Evolutionary conservation across 2,113 vertebrate species (phyloP), one percentile per base, ranked within the genome.

Genomic region (Protobothrops mucrosquamatus): DNA sequence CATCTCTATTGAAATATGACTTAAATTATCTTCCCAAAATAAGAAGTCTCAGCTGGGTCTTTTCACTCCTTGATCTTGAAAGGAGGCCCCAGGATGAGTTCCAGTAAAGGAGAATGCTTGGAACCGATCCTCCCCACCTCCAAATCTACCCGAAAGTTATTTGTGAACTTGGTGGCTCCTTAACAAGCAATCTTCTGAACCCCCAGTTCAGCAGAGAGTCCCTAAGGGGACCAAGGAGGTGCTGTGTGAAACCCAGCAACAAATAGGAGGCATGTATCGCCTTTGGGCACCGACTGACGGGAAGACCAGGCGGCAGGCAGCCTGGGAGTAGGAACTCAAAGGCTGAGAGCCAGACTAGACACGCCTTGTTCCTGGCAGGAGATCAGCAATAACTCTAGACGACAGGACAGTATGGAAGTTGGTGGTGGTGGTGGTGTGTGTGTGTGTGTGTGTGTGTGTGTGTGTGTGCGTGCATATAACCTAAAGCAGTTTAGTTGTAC

Each of bases 261-360:
- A 90, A 87, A 89, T 90, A 57, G 92, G 89, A 93, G 92, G 74
- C 88, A 93, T 29, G 92, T 61, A 90, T 93, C 5, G 64, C 92
- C 92, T 29, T 85, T 29, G 89, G 92, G 92, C 74, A 93, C 88
- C 89, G 74, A 93, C 92, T 93, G 92, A 57, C 81, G 92, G 92
- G 92, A 90, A 93, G 89, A 48, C 89, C 92, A 93, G 92, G 92
- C 92, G 92, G 92, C 92, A 93, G 92, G 92, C 92, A 93, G 92
- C 92, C 92, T 93, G 92, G 92, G 92, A 93, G 81, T 85, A 93
- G 74, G 88, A 90, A 90, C 92, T 93, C 89, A 90, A 87, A 93
- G 74, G 74, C 92, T 93, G 92, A 90, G 92, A 93, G 92, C 92
- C 92, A 93, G 92, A 93, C 92, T 22, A 93, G 92, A 90, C 92